phyloP scores from a whole-genome alignment of 2,888 invertebrate genomes.

The Lysandra coridon region DNA sequence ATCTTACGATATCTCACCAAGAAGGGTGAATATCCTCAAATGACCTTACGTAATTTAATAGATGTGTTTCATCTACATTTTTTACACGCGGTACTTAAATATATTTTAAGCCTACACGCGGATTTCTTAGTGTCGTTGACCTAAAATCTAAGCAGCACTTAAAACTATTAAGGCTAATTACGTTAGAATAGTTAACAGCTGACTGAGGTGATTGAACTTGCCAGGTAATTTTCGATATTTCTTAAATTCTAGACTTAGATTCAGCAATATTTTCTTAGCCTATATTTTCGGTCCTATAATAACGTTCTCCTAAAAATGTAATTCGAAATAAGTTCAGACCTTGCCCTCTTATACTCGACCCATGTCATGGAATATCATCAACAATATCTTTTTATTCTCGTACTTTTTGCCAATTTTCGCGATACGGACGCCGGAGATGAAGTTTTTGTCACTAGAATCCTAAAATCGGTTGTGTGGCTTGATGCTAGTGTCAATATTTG shows the following conservation, averaged over 20 bases:
- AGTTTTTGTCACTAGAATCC: background rate
- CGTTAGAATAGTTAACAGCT: background rate
- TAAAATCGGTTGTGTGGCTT: background rate
- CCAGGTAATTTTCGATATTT: background rate
- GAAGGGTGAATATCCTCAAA: too few species aligned
- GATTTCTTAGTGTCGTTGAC: constrained; percentile 1
- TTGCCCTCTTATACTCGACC: background rate
- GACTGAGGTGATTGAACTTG: constrained; percentile 9
- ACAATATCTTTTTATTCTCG: background rate
- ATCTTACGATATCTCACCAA: too few species aligned
- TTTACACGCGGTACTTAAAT: background rate
- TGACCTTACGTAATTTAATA: too few species aligned
- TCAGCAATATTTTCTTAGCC: background rate
- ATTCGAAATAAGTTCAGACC: constrained; percentile 10
- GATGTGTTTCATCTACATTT: background rate
- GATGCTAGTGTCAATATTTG: background rate
- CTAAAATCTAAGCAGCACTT: constrained; percentile 1
- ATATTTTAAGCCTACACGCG: background rate
- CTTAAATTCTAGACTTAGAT: background rate
- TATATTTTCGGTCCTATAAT: background rate
- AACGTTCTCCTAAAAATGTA: background rate
- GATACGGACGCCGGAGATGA: background rate
- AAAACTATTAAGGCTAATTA: constrained; percentile 13
- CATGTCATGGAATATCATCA: constrained; percentile 11
- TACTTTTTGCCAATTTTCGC: constrained; percentile 5